Evolutionary conservation across 2,113 vertebrate genomes (phyloP).

Genomic region (Heloderma charlesbogerti): DNA sequence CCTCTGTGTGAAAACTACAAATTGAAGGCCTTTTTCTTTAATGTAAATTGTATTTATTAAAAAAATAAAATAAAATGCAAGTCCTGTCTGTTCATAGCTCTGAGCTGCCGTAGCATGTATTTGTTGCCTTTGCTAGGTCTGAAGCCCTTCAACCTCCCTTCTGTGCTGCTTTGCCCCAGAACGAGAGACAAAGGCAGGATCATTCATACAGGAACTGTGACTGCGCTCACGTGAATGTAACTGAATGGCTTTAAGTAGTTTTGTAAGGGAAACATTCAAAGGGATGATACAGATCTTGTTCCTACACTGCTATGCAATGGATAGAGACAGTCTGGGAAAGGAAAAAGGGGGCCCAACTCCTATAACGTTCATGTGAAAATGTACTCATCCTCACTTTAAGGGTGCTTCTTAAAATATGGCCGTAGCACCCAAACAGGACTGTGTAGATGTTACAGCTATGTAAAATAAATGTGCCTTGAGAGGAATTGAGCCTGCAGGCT

Average conservation of each 20-base stretch:
- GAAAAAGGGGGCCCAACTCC: background rate
- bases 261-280: background rate
- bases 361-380: background rate
- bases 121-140: background rate
- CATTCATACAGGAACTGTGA: background rate
- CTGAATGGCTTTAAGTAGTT: background rate
- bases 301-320: background rate
- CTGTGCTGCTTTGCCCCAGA: background rate
- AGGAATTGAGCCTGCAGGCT: background rate
- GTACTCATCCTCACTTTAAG: background rate
- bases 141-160: background rate
- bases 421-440: background rate
- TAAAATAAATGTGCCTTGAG: background rate
- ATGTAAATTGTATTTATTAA: slow-evolving; percentile 91
- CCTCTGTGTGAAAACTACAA: slow-evolving; percentile 81
- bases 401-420: background rate
- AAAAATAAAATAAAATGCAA: slow-evolving; percentile 80
- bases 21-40: slow-evolving; percentile 85
- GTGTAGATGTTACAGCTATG: background rate
- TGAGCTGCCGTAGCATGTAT: slow-evolving; percentile 18
- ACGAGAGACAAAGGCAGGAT: background rate
- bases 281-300: background rate
- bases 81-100: slow-evolving; percentile 69
- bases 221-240: background rate
- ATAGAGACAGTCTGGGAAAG: background rate